Evolutionary conservation across 2,113 vertebrate species (phyloP).

Genomic region (Todiramphus chloris): DNA sequence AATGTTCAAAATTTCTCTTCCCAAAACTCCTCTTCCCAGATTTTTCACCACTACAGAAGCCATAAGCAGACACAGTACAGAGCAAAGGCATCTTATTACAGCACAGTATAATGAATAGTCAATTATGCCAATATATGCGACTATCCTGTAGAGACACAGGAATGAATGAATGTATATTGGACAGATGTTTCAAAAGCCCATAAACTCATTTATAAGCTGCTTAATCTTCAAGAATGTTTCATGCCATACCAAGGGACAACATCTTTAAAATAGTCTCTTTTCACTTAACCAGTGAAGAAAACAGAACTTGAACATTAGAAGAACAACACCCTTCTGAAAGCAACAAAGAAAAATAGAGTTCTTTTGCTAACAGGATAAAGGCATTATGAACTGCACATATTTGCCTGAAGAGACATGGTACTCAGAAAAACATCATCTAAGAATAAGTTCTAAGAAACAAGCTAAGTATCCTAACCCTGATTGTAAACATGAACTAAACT

Average conservation of each 20-base stretch:
- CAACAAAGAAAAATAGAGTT: background rate
- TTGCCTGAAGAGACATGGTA: background rate
- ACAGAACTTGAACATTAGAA: background rate
- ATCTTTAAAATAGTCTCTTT: background rate
- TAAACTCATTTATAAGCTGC: background rate
- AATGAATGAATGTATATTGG: background rate
- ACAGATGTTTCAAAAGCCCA: background rate
- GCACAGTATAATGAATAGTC: background rate
- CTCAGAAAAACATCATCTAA: background rate
- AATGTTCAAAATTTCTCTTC: background rate
- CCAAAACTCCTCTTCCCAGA: background rate
- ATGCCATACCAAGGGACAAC: background rate
- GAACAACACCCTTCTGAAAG: background rate
- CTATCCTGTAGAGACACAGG: background rate
- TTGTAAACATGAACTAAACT: background rate
- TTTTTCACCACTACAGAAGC: background rate
- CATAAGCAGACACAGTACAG: background rate
- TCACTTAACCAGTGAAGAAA: background rate
- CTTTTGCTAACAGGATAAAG: background rate
- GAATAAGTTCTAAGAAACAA: background rate
- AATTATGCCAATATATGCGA: background rate
- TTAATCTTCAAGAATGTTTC: background rate
- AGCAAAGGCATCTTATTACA: background rate
- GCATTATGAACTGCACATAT: rapidly evolving
- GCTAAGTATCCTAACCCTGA: background rate